phyloP scores from a whole-genome alignment of 1,140 invertebrate species.

The Vollenhovia emeryi region DNA sequence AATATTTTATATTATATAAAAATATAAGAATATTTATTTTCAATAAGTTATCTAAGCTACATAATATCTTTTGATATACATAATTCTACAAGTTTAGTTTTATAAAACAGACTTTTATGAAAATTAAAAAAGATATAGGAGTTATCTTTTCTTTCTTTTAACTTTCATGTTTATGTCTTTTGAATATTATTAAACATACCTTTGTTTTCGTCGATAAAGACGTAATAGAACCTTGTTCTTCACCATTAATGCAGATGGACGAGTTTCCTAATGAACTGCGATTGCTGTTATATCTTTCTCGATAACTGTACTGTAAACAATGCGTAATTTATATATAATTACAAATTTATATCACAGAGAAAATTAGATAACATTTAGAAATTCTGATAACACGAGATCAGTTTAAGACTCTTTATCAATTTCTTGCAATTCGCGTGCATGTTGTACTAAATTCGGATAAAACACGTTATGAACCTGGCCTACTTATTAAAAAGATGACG shows the following conservation, averaged over 20 bases:
- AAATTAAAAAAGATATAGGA: neutral
- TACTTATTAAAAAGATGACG: slow-evolving; percentile 15
- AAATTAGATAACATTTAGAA: neutral
- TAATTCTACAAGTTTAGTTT: neutral
- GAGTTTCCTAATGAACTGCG: slow-evolving; percentile 70
- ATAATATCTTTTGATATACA: neutral
- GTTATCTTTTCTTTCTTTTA: neutral
- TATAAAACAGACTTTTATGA: neutral
- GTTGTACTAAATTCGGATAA: neutral
- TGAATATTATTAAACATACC: slow-evolving; percentile 53
- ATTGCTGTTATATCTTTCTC: slow-evolving; percentile 54
- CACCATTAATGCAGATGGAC: slow-evolving; percentile 63
- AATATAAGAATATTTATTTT: slow-evolving; percentile 1
- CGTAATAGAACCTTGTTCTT: slow-evolving; percentile 67
- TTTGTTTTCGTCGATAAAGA: slow-evolving; percentile 71
- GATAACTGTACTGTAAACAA: slow-evolving; percentile 66
- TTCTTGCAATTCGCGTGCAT: neutral
- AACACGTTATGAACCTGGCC: neutral
- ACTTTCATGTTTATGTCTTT: neutral
- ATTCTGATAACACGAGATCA: neutral
- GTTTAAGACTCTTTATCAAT: neutral
- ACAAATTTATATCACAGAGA: neutral
- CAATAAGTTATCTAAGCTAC: neutral
- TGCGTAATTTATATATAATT: neutral
- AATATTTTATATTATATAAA: neutral